These are phyloP conservation scores for Gnathonemus longibarbis DNA, from an alignment of 2,113 vertebrate genomes.

Conservation along the genomic window DNA sequence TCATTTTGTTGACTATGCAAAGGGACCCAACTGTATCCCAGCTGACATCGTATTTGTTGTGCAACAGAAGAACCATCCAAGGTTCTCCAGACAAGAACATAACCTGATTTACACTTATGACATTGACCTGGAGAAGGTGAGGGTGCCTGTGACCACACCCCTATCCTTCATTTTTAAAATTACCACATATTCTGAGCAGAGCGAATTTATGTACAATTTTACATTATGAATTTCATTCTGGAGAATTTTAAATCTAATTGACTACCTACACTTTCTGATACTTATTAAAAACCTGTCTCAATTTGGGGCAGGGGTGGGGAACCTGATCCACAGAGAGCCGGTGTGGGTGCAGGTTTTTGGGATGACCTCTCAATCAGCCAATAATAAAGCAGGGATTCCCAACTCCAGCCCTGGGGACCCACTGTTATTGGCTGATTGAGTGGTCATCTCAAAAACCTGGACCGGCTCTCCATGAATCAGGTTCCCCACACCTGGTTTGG, in stretches of 20 bases:
- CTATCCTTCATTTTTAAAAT: not conserved
- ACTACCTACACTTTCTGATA: not conserved
- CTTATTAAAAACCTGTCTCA: not conserved
- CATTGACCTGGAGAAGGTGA: conserved; percentile 77
- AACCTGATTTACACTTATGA: conserved; percentile 62
- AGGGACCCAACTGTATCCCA: conserved; percentile 87
- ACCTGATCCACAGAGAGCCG: not conserved
- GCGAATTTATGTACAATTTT: not conserved
- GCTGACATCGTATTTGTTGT: conserved; percentile 85
- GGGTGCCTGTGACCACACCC: conserved; percentile 1
- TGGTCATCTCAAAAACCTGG: too few relatives aligned
- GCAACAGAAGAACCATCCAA: conserved; percentile 73
- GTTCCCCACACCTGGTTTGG: not conserved
- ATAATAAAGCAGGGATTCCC: too few relatives aligned
- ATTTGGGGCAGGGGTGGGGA: not conserved
- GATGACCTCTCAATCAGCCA: too few relatives aligned
- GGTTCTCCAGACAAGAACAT: conserved; percentile 62
- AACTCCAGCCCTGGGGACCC: too few relatives aligned
- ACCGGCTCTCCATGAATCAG: not conserved
- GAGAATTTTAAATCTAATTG: not conserved
- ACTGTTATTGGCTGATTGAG: too few relatives aligned
- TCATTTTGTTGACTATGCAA: not conserved
- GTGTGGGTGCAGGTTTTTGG: too few relatives aligned
- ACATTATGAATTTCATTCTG: not conserved
- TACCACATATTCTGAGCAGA: not conserved